Evolutionary conservation across 2,888 invertebrate species (phyloP).

Genomic region (Galerucella nymphaeae): DNA sequence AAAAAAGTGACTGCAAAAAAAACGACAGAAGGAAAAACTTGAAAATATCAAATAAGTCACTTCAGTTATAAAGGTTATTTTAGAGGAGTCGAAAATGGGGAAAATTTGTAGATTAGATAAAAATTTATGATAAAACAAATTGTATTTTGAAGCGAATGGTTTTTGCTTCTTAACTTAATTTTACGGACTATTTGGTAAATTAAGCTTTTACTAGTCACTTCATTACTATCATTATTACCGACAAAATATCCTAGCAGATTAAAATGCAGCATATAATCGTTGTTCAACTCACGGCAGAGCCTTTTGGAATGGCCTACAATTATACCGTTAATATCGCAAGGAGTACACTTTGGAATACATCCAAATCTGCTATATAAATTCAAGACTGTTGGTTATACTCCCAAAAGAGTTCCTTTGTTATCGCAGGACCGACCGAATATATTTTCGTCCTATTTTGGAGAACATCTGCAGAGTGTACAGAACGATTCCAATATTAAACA

Average conservation of each 20-base stretch:
- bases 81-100: conserved; percentile 17
- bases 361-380: conserved; percentile 48
- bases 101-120: conserved; percentile 29
- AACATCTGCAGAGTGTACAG: too few species aligned
- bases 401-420: neutral
- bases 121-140: conserved; percentile 27
- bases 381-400: conserved; percentile 20
- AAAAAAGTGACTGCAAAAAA: conserved; percentile 24
- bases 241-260: conserved; percentile 35
- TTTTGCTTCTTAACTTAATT: conserved; percentile 2
- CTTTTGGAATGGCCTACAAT: conserved; percentile 46
- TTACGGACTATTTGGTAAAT: neutral
- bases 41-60: conserved; percentile 33
- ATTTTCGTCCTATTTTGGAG: too few species aligned
- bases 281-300: conserved; percentile 48
- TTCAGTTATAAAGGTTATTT: conserved; percentile 26
- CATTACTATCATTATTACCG: neutral
- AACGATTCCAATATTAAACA: too few species aligned
- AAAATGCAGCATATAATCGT: conserved; percentile 42
- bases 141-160: neutral
- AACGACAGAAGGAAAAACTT: conserved; percentile 5
- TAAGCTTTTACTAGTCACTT: too few species aligned
- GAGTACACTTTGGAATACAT: conserved; percentile 45
- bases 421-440: conserved; percentile 11
- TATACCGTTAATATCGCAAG: conserved; percentile 44